A percentile compares a stretch with the other conserved stretches of the same genome.
phyloP scores from a whole-genome alignment of 2,888 invertebrate genomes.

The Danaus chrysippus region DNA sequence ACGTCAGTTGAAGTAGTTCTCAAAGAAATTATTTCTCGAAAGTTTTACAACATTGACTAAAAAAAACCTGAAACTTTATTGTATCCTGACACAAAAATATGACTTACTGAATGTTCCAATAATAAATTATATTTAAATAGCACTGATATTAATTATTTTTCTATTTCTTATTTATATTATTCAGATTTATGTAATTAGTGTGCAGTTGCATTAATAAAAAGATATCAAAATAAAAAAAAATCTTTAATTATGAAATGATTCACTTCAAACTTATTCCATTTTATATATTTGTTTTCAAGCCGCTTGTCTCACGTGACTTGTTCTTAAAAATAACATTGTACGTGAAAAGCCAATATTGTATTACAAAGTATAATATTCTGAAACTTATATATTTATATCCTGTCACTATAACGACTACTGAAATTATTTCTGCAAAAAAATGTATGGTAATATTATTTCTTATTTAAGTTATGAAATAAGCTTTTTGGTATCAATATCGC shows the following conservation, averaged over 20 bases:
- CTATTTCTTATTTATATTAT: constrained; percentile 77
- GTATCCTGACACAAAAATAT: constrained; percentile 39
- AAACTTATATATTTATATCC: not conserved
- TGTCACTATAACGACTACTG: not conserved
- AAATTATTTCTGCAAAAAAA: not conserved
- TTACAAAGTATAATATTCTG: not conserved
- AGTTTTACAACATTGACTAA: constrained; percentile 43
- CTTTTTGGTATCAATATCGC: too few species aligned
- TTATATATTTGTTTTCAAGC: not conserved
- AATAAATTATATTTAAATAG: constrained; percentile 44
- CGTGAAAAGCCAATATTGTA: not conserved
- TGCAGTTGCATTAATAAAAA: constrained; percentile 75
- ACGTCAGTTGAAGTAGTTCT: constrained; percentile 10
- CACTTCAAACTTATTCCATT: not conserved
- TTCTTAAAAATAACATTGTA: not conserved
- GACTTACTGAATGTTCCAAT: constrained; percentile 70
- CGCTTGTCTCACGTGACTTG: constrained; percentile 1
- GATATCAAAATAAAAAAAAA: constrained; percentile 70
- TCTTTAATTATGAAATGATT: constrained; percentile 52
- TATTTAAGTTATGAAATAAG: too few species aligned
- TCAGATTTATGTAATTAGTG: constrained; percentile 70
- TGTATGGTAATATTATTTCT: too few species aligned
- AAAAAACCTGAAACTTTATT: constrained; percentile 9
- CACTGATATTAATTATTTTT: constrained; percentile 77
- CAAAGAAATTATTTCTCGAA: constrained; percentile 29